Base-by-base conservation (phyloP, 2,888 invertebrate genomes). In the Chloroclysta siterata region DNA sequence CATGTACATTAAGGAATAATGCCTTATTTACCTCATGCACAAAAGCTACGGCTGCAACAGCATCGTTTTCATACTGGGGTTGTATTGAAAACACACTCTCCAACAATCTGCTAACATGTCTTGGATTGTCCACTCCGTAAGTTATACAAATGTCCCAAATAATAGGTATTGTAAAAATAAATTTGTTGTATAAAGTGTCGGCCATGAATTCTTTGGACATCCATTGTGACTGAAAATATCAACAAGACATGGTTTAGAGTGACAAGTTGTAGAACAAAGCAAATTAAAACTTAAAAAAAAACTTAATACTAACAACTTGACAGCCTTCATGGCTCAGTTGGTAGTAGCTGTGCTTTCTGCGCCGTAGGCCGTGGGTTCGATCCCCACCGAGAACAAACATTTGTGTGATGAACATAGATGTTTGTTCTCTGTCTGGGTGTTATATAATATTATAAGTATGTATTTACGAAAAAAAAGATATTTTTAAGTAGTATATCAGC, bases 161-260 rank as follows among this genome's bases (percentile, higher is more conserved):
- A 78, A 96, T 95, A 0, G 97, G 97, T 69, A 97, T 94, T n/a
- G 97, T 97, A 75, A 97, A 95, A 69, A 98, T 89, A 83, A 95
- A 97, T 72, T 97, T 95, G 65, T 96, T 94, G 83, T 97, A 97
- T 53, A 98, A 80, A n/a, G 97, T 78, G 6, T 95, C 93, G 0
- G 95, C 95, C 89, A 96, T 95, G 61, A 94, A 94, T 44, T 94
- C 88, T 56, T 94, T 94, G 1, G 90, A 94, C 81, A 97, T 95
- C 93, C 95, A 96, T 70, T 94, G 93, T 1, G 85, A 73, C 93
- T 93, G 83, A 2, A 87, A 86, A 46, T 17, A 15, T 17, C 46
- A 46, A 33, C 1, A 33, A 33, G 33, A 33, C 33, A 33, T 33
- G 8, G 7, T 22, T 22, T 22, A 22, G n/a, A n/a, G 3, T 22